phyloP scores from a whole-genome alignment of 2,888 invertebrate genomes.

The Venustoraphidia nigricollis region DNA sequence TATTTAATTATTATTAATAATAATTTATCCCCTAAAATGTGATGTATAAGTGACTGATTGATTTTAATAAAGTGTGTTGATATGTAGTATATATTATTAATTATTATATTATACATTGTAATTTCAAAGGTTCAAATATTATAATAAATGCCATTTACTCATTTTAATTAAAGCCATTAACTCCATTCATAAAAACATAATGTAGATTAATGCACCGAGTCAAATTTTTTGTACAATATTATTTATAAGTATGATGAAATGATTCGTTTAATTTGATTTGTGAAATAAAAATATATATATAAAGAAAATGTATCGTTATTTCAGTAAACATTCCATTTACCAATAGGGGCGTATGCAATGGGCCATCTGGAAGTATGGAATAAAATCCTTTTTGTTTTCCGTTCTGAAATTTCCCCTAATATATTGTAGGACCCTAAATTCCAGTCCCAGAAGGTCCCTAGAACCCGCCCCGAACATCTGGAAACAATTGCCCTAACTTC shows the following conservation, averaged over 20 bases:
- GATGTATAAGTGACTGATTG: neutral
- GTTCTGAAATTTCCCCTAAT: too few relatives aligned
- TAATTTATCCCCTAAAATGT: neutral
- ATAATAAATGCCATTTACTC: constrained; percentile 3
- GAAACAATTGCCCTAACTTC: too few relatives aligned
- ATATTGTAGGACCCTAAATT: too few relatives aligned
- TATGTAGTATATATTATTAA: constrained; percentile 1
- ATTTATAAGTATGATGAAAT: constrained; percentile 1
- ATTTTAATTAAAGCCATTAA: constrained; percentile 1
- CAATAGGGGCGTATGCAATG: too few relatives aligned
- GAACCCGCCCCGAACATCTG: too few relatives aligned
- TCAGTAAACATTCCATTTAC: too few relatives aligned
- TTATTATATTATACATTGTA: constrained; percentile 4
- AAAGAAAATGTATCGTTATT: neutral
- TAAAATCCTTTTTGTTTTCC: too few relatives aligned
- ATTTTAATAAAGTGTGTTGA: constrained; percentile 1
- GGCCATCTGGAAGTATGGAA: too few relatives aligned
- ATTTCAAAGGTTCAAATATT: constrained; percentile 1
- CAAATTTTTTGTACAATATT: constrained; percentile 3
- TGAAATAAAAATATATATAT: neutral
- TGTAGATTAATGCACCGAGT: constrained; percentile 2
- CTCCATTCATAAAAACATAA: constrained; percentile 1
- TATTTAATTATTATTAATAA: neutral
- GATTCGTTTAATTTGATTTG: constrained; percentile 1
- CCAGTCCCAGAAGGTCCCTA: too few relatives aligned